phyloP scores from a whole-genome alignment of 2,797 vertebrate genomes.

The Lacerta agilis region DNA sequence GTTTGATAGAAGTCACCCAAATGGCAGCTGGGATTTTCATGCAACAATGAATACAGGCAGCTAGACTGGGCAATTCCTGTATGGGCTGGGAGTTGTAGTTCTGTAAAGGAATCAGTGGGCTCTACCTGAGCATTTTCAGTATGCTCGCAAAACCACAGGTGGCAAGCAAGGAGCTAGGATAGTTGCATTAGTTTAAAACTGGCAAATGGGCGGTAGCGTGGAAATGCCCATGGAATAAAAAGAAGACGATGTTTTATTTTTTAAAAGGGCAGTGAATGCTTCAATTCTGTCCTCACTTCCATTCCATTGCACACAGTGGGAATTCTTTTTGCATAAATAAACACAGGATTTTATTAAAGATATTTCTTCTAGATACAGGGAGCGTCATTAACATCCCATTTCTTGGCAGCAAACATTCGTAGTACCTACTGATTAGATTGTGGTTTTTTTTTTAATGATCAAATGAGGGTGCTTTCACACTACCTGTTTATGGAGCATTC shows the following conservation, averaged over 20 bases:
- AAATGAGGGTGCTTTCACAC: neutral
- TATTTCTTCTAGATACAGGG: neutral
- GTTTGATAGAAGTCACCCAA: neutral
- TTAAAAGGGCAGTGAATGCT: neutral
- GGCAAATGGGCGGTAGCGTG: neutral
- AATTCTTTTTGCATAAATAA: neutral
- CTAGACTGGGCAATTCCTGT: neutral
- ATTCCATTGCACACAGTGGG: neutral
- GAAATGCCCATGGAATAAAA: neutral
- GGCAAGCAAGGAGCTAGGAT: neutral
- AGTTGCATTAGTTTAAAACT: neutral
- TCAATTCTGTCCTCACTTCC: neutral
- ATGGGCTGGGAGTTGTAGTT: neutral
- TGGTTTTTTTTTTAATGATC: neutral
- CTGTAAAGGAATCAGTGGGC: neutral
- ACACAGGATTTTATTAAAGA: neutral
- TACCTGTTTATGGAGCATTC: no score
- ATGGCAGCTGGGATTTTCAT: neutral
- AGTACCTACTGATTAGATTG: neutral
- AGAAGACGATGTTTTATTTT: neutral
- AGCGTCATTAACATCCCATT: neutral
- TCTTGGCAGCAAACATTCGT: neutral
- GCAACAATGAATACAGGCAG: neutral
- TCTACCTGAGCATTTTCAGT: neutral
- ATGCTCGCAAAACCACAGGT: no score